A percentile compares a stretch with the other conserved stretches of the same genome.
Evolutionary conservation across 1,140 invertebrate genomes (phyloP).

Genomic region (Trinorchestia longiramus): DNA sequence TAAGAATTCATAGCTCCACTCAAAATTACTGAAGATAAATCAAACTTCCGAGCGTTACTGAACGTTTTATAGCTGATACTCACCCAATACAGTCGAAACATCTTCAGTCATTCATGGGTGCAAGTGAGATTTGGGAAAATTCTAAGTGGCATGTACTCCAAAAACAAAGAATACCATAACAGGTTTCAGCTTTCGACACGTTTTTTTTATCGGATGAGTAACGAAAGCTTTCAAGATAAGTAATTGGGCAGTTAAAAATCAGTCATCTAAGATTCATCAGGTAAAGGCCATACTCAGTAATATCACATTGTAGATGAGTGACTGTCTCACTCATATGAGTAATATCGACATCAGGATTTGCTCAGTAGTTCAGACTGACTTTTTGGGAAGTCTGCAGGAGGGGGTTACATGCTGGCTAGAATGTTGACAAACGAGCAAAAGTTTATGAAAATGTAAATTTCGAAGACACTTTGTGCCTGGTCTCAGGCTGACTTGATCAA

Average conservation of each 20-base stretch:
- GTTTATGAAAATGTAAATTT: neutral
- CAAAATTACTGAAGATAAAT: too few species aligned
- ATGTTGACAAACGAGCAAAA: neutral
- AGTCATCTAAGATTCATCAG: neutral
- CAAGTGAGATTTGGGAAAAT: neutral
- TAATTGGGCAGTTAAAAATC: neutral
- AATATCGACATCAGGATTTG: neutral
- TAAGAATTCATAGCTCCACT: too few species aligned
- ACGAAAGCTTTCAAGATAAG: neutral
- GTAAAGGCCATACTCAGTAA: neutral
- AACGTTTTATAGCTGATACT: too few species aligned
- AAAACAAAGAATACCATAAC: neutral
- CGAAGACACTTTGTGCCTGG: neutral
- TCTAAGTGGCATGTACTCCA: neutral
- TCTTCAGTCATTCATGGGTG: neutral
- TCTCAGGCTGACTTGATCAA: neutral
- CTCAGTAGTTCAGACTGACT: neutral
- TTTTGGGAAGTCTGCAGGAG: neutral
- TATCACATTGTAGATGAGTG: neutral
- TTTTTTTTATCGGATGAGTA: too few species aligned
- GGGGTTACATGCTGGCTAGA: neutral
- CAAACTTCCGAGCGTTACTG: too few species aligned
- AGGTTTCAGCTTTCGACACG: neutral
- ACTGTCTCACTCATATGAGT: neutral
- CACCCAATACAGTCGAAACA: neutral